Evolutionary conservation across 2,888 invertebrate genomes (phyloP), one percentile per base, ranked within the genome.

Genomic region (Lacanobia oleracea): DNA sequence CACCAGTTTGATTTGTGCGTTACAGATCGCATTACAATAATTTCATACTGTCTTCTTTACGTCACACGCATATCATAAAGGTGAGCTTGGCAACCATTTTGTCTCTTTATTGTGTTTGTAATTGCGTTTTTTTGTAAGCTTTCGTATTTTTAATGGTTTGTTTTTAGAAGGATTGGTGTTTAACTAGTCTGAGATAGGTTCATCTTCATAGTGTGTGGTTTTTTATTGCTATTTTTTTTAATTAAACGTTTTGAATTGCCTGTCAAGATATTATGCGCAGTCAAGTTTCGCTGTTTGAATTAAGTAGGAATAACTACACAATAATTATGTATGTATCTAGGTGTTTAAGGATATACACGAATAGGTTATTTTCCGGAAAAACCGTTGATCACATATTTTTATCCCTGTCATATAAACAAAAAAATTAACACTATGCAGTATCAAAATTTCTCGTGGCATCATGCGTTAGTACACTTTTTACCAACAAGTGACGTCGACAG

Each of bases 51-150:
- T 88, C 87, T 87, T 84, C 79, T 86, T 88, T 85, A 79, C 86
- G 88, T 90, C 90, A 88, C 78, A 84, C 69, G 79, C 86, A 79
- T 87, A 87, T 91, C 90, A 88, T 83, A 90, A 86, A 88, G 77
- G 86, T 66, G 82, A 78, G 74, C 69, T 63, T 75, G 86, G 67
- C 84, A 79, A 77, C 75, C 83, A 85, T 86, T 86, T 81, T 78
- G 83, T 82, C 83, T 85, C 82, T 84, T 87, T 85, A 89, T 89
- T 89, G 87, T 89, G 77, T 85, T 83, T 84, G 85, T 89, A 88
- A 91, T 91, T 89, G 83, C 88, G 74, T 89, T 89, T 87, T 84
- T 89, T 86, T 87, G 79, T 75, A 82, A 77, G 77, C 68, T 69
- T 79, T 70, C 21, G 27, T 37, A 1, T 40, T 82, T 81, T 63